Evolutionary conservation across 2,888 invertebrate genomes (phyloP).

Genomic region (Pachliopta kotzebuea): DNA sequence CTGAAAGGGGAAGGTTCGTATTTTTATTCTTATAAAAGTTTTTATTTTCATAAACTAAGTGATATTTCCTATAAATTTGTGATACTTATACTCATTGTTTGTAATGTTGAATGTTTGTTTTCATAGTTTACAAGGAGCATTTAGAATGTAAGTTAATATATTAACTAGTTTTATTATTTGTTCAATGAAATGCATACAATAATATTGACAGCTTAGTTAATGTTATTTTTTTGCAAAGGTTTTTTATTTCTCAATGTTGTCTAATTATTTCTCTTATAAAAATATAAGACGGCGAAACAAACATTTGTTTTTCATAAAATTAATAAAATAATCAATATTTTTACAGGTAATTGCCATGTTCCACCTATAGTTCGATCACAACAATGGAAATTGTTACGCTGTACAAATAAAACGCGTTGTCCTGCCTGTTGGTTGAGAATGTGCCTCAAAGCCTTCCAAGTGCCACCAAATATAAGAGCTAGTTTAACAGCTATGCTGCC

Average conservation of each 20-base stretch:
- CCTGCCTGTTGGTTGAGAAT: slow-evolving; percentile 93
- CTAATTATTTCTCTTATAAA: too few species aligned
- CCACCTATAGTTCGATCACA: slow-evolving; percentile 86
- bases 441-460: slow-evolving; percentile 89
- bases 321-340: slow-evolving; percentile 3
- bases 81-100: too few species aligned
- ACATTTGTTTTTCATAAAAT: too few species aligned
- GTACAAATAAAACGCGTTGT: slow-evolving; percentile 88
- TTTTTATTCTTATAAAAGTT: slow-evolving; percentile 10
- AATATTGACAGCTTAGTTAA: too few species aligned
- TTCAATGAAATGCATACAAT: too few species aligned
- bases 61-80: too few species aligned
- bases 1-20: slow-evolving; percentile 82
- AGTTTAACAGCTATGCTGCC: slow-evolving; percentile 86
- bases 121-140: slow-evolving; percentile 26
- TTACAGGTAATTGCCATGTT: slow-evolving; percentile 84
- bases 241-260: too few species aligned
- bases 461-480: slow-evolving; percentile 84
- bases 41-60: too few species aligned
- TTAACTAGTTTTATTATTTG: neutral
- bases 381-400: slow-evolving; percentile 84
- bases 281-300: too few species aligned
- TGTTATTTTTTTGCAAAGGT: too few species aligned
- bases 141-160: slow-evolving; percentile 30
- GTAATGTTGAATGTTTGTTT: slow-evolving; percentile 18